A percentile compares a stretch with the other conserved stretches of the same genome.
Evolutionary conservation across 2,113 vertebrate genomes (phyloP).

Genomic region (Otocyon megalotis): DNA sequence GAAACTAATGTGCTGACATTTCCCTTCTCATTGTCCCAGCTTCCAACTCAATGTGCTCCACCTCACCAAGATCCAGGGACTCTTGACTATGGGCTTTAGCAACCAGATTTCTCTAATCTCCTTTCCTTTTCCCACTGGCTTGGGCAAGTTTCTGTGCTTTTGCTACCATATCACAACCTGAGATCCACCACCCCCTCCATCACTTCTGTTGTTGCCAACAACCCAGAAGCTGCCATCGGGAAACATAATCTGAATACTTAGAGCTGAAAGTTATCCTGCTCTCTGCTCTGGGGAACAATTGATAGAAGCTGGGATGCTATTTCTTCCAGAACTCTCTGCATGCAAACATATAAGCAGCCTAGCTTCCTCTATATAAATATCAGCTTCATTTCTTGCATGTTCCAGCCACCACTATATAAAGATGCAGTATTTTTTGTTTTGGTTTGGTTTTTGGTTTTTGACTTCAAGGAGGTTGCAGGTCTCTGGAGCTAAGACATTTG

Average conservation of each 20-base stretch:
- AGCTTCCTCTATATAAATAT: too few relatives aligned
- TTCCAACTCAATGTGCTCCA: fast-evolving
- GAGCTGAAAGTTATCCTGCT: not conserved
- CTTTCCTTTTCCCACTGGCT: fast-evolving
- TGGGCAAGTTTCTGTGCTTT: not conserved
- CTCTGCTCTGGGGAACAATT: not conserved
- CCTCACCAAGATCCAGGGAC: not conserved
- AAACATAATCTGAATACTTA: not conserved
- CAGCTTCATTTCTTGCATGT: not conserved
- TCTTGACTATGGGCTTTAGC: fast-evolving
- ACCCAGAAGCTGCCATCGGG: not conserved
- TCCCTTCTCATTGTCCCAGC: not conserved
- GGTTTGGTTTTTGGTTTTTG: not conserved
- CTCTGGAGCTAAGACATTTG: not conserved
- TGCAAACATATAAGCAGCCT: not conserved
- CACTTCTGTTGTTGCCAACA: not conserved
- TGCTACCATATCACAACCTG: not conserved
- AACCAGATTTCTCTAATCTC: too few relatives aligned
- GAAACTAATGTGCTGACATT: not conserved
- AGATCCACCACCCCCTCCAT: not conserved
- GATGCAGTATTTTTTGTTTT: not conserved
- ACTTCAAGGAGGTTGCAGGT: not conserved
- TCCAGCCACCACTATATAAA: fast-evolving
- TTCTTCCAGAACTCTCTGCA: not conserved
- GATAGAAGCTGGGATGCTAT: not conserved